A percentile compares a stretch with the other conserved stretches of the same genome.
Conservation (phyloP, 1,140 invertebrate genomes). For the Drosophila auraria region DNA sequence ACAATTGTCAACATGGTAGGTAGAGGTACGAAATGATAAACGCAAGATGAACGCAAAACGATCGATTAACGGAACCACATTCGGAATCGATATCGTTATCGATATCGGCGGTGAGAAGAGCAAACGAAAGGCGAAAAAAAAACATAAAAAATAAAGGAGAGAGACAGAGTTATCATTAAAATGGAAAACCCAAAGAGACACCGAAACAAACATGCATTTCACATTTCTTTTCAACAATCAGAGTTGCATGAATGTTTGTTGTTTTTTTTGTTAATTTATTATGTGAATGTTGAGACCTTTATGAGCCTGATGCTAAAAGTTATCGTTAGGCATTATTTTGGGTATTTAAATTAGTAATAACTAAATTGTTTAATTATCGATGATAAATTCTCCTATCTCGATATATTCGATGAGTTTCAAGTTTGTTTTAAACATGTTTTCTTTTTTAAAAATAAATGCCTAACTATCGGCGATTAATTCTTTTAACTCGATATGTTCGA, state of each 20-base stretch:
- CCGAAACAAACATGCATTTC: slow-evolving; percentile 37
- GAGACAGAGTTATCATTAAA: slow-evolving; percentile 37
- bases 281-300: slow-evolving; percentile 8
- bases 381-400: no score
- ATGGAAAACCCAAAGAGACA: slow-evolving; percentile 38
- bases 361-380: no score
- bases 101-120: slow-evolving; percentile 43
- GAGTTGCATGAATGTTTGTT: slow-evolving; percentile 19
- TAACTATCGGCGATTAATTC: no score
- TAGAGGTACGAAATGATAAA: slow-evolving; percentile 56
- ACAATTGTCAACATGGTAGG: slow-evolving; percentile 39
- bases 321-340: not conserved
- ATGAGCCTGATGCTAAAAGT: not conserved
- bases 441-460: no score
- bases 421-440: no score
- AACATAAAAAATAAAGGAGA: not conserved
- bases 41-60: slow-evolving; percentile 59
- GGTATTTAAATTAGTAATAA: not conserved
- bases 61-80: slow-evolving; percentile 17
- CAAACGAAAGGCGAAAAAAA: slow-evolving; percentile 56
- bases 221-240: slow-evolving; percentile 2
- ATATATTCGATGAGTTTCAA: no score
- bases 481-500: no score
- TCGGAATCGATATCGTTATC: slow-evolving; percentile 25
- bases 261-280: not conserved